Percentiles rank a stretch among this genome's conserved stretches.
Conservation (phyloP, 2,888 invertebrate species). For the Hypolimnas misippus region DNA sequence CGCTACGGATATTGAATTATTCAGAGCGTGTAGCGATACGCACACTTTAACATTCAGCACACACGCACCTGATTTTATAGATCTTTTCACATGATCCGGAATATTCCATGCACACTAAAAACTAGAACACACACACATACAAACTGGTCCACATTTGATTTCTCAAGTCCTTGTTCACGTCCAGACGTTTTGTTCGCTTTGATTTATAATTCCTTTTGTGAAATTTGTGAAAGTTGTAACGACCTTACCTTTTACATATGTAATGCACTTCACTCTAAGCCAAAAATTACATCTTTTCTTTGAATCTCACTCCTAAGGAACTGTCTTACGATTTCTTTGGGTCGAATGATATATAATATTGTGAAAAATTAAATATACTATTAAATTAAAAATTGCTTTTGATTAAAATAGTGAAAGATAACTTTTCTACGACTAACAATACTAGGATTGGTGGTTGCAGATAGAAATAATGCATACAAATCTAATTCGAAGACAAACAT, state of each 20-base stretch:
- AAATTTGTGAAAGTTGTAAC: slow-evolving; percentile 11
- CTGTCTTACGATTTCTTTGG: background rate
- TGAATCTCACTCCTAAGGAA: no score
- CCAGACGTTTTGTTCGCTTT: slow-evolving; percentile 14
- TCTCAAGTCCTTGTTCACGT: background rate
- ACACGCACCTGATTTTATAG: slow-evolving; percentile 3
- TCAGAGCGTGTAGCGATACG: background rate
- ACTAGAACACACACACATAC: background rate
- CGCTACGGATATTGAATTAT: slow-evolving; percentile 3
- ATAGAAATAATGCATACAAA: no score
- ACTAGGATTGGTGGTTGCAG: no score
- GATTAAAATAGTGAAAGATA: no score
- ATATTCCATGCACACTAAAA: slow-evolving; percentile 10
- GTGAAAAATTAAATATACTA: no score
- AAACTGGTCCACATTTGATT: background rate
- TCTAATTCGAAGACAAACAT: no score
- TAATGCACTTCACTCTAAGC: slow-evolving; percentile 12
- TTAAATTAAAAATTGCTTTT: no score
- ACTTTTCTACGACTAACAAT: no score
- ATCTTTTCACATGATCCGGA: background rate
- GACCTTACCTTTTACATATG: slow-evolving; percentile 15
- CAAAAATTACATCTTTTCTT: slow-evolving; percentile 3
- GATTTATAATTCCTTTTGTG: slow-evolving; percentile 26
- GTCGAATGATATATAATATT: background rate
- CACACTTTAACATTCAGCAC: background rate